phyloP scores from a whole-genome alignment of 2,797 vertebrate genomes.

The Hirundo rustica region DNA sequence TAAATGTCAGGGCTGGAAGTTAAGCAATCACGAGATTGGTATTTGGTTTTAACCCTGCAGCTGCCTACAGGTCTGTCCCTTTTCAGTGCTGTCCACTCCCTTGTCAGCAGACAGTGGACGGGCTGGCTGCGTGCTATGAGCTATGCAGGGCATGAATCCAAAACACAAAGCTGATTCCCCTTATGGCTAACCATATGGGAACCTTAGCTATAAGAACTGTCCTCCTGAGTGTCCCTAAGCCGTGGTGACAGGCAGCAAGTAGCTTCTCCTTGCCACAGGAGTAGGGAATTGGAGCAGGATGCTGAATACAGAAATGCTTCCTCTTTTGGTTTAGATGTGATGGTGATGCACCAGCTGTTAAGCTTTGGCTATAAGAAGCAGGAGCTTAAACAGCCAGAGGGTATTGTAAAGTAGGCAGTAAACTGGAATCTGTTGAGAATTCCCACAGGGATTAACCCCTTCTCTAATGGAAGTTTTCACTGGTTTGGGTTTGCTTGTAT shows the following conservation, averaged over 20 bases:
- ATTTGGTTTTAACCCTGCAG: not conserved
- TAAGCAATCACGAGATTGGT: not conserved
- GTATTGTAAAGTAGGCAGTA: not conserved
- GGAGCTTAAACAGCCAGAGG: not conserved
- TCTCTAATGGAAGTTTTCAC: not conserved
- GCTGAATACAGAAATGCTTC: not conserved
- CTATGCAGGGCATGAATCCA: not conserved
- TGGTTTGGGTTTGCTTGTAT: not conserved
- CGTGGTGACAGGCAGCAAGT: not conserved
- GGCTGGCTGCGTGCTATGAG: not conserved
- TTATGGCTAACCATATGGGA: not conserved
- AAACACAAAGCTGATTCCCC: not conserved
- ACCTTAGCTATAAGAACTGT: not conserved
- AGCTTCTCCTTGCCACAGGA: not conserved
- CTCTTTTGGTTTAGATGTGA: not conserved
- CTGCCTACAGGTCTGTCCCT: not conserved
- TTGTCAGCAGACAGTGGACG: not conserved
- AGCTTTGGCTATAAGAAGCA: not conserved
- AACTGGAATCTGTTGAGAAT: not conserved
- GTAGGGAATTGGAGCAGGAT: not conserved
- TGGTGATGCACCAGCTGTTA: not conserved
- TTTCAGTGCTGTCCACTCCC: not conserved
- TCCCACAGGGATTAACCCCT: not conserved
- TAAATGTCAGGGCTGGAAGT: constrained; percentile 29
- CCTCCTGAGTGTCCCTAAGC: not conserved